phyloP scores from a whole-genome alignment of 1,140 invertebrate genomes.

The Vanessa tameamea region DNA sequence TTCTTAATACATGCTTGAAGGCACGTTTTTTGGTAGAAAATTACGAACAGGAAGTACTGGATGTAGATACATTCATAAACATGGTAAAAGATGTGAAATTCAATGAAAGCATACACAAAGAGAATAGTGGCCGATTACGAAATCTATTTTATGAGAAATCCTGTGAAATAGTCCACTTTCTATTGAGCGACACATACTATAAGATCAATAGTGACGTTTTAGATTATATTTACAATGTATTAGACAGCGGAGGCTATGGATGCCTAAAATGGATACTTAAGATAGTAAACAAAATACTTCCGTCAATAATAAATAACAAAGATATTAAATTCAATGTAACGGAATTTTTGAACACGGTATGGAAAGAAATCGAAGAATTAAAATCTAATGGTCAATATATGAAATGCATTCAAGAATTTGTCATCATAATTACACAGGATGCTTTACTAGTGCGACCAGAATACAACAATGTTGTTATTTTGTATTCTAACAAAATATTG shows the following conservation, averaged over 20 bases:
- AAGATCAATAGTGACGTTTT: conserved; percentile 36
- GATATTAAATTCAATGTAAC: conserved; percentile 48
- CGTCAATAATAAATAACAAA: conserved; percentile 38
- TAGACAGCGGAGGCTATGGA: conserved; percentile 66
- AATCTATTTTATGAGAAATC: conserved; percentile 64
- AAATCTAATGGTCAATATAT: conserved; percentile 66
- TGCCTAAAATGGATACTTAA: conserved; percentile 66
- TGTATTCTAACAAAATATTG: conserved; percentile 62
- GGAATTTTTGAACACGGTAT: conserved; percentile 58
- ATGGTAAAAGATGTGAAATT: conserved; percentile 30
- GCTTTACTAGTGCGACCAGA: conserved; percentile 43
- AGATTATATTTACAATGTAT: conserved; percentile 51
- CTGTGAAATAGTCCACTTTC: conserved; percentile 49
- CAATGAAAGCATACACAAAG: conserved; percentile 31
- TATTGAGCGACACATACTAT: conserved; percentile 27
- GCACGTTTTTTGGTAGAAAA: conserved; percentile 10
- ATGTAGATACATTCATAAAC: conserved; percentile 18
- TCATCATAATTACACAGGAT: conserved; percentile 58
- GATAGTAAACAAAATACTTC: conserved; percentile 54
- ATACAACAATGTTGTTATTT: conserved; percentile 57
- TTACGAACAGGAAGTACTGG: conserved; percentile 10
- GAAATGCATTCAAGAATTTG: conserved; percentile 63
- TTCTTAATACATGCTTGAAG: conserved; percentile 44
- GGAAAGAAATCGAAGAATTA: conserved; percentile 68
- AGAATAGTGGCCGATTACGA: conserved; percentile 56